Conservation (phyloP, 2,113 vertebrate species). For the Corvus hawaiiensis region DNA sequence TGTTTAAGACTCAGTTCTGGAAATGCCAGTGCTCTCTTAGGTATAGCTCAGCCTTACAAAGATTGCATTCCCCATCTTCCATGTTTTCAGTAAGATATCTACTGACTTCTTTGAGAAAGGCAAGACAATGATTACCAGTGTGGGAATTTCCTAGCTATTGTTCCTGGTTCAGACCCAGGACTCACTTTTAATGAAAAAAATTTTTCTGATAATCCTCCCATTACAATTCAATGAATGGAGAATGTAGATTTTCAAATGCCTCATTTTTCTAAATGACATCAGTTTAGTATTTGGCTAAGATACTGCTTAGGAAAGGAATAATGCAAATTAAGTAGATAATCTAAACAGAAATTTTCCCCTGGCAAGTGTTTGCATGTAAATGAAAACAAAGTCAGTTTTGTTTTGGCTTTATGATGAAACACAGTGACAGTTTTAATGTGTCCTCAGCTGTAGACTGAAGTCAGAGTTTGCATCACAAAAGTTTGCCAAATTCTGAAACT, state of each 20-base stretch:
- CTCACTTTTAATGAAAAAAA: background rate
- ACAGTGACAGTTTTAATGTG: background rate
- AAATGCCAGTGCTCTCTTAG: background rate
- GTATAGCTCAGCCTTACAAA: background rate
- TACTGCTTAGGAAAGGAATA: background rate
- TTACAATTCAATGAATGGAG: background rate
- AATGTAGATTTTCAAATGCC: background rate
- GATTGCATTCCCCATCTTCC: background rate
- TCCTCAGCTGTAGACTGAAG: background rate
- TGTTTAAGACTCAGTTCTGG: background rate
- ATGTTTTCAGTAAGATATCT: background rate
- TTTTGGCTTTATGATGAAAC: background rate
- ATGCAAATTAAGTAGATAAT: background rate
- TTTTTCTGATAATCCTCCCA: background rate
- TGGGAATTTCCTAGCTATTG: background rate
- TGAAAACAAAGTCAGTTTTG: background rate
- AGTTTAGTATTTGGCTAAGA: background rate
- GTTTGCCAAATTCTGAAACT: background rate
- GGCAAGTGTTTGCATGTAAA: background rate
- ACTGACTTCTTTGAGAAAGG: background rate
- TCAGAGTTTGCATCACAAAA: background rate
- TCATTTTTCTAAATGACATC: background rate
- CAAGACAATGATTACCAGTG: background rate
- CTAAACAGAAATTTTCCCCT: background rate
- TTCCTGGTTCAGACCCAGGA: background rate